Evolutionary conservation across 2,113 vertebrate genomes (phyloP), one percentile per base, ranked within the genome.

Genomic region (Hassar affinis): DNA sequence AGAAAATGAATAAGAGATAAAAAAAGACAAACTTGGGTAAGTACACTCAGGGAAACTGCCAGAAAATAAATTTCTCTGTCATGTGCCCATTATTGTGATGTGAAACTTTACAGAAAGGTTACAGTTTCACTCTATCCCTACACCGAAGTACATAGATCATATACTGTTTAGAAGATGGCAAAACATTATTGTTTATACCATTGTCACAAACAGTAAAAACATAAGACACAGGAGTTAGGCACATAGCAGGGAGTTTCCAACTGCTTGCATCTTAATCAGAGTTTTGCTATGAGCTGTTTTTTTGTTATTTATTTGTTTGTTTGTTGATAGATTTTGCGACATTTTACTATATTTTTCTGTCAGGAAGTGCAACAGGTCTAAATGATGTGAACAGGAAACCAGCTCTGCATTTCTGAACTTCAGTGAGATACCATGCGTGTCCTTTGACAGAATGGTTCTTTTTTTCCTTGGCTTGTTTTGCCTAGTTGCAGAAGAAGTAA

Each of bases 331-430:
- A 25, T 69, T 42, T 68, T 42, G 33, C 61, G 11, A 27, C 25
- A 42, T 69, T 69, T 38, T 69, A 17, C 20, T 25, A 12, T 35
- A 42, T 69, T 68, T 68, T 69, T 42, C 35, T 42, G 20, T 38
- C 33, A 68, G 30, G 62, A 17, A 38, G 64, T 68, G 66, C 4
- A n/a, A 25, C 38, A 71, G 38, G 4, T 71, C 68, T 14, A 42
- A 71, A 9, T n/a, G 11, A 71, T 6, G 38, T 71, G 68, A 71
- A n/a, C 38, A 71, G 68, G 38, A 71, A 71, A 71, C 68, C 68
- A 71, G 68, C 38, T 45, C 22, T 45, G 2, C 68, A 42, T 71
- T 68, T 68, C 18, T 22, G 0, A 20, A 9, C 1, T 68, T 22
- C 1, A 42, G 18, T 68, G 35, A 38, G 35, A 38, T 42, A 22